Evolutionary conservation across 1,140 invertebrate genomes (phyloP).

Genomic region (Sycophaga agraensis): DNA sequence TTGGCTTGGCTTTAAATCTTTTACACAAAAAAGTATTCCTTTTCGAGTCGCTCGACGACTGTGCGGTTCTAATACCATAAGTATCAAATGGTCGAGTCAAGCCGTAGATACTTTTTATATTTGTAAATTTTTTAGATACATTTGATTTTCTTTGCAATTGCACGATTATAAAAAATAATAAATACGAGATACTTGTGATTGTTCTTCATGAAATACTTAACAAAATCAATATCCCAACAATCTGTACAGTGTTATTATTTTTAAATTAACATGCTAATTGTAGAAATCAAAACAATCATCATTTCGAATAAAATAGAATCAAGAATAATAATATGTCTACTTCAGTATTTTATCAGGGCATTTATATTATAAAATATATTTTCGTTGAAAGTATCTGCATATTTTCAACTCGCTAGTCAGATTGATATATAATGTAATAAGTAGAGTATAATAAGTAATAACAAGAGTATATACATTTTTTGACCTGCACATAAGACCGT

Average conservation of each 20-base stretch:
- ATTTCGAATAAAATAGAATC: too few relatives aligned
- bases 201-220: too few relatives aligned
- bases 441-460: constrained; percentile 18
- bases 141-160: constrained; percentile 18
- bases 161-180: constrained; percentile 13
- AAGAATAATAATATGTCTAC: too few relatives aligned
- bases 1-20: constrained; percentile 42
- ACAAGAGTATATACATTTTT: too few relatives aligned
- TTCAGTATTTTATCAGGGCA: too few relatives aligned
- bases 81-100: constrained; percentile 40
- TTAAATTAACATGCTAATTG: too few relatives aligned
- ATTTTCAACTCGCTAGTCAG: constrained; percentile 16
- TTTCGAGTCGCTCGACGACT: too few relatives aligned
- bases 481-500: constrained; percentile 1
- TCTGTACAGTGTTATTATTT: too few relatives aligned
- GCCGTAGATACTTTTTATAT: constrained; percentile 42
- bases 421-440: constrained; percentile 13
- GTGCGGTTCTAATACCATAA: too few relatives aligned
- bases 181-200: too few relatives aligned
- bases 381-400: constrained; percentile 15
- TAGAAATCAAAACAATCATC: too few relatives aligned
- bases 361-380: constrained; percentile 13
- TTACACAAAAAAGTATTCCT: background rate
- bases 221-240: too few relatives aligned
- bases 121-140: background rate